These are phyloP conservation scores for Rhagonycha fulva DNA, from an alignment of 2,888 invertebrate species.

Conservation along the genomic window DNA sequence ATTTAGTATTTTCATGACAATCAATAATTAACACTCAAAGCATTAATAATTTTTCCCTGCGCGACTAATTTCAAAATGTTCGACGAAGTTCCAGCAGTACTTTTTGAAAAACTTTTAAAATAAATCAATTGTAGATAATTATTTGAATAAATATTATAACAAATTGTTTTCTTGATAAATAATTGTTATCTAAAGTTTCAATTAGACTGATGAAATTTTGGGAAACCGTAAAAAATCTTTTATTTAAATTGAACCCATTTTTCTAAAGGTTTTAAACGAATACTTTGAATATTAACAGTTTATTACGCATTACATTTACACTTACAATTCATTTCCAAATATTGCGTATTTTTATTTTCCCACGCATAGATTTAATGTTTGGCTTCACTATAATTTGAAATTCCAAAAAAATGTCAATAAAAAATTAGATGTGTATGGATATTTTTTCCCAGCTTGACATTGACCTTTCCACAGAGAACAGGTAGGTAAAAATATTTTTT, in stretches of 20 bases:
- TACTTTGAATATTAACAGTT: neutral
- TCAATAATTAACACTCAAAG: neutral
- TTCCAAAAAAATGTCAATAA: neutral
- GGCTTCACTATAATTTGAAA: neutral
- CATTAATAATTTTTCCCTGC: neutral
- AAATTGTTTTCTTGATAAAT: too few species aligned
- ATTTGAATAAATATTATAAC: too few species aligned
- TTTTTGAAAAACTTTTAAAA: too few species aligned
- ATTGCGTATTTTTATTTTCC: neutral
- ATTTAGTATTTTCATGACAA: neutral
- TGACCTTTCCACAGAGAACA: neutral
- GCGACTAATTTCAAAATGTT: too few species aligned
- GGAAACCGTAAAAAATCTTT: neutral
- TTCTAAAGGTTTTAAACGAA: neutral
- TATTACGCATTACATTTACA: neutral
- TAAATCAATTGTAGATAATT: too few species aligned
- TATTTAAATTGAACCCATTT: neutral
- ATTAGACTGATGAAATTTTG: neutral
- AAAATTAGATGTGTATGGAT: neutral
- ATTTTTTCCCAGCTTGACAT: neutral
- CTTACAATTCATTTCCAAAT: neutral
- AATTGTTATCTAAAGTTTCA: neutral
- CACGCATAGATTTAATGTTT: neutral
- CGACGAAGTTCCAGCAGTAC: too few species aligned
- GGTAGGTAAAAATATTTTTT: neutral